Conservation (phyloP, 1,140 invertebrate genomes). For the Eriosoma lanigerum region DNA sequence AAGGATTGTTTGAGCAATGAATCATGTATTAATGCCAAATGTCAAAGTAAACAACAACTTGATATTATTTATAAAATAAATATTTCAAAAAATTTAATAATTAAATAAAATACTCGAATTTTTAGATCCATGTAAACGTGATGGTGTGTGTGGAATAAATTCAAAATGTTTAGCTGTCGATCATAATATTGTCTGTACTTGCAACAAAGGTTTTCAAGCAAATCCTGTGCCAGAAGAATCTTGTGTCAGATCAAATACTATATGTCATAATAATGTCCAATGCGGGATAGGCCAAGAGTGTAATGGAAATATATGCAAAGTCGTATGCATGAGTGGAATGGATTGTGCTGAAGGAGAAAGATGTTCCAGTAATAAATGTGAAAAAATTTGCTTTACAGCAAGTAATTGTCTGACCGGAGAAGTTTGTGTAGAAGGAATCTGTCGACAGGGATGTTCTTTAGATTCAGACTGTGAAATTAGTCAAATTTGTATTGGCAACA, state of each 20-base stretch:
- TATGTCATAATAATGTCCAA: constrained; percentile 34
- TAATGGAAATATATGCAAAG: constrained; percentile 71
- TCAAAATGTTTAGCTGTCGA: constrained; percentile 81
- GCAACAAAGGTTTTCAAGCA: constrained; percentile 69
- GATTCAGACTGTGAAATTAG: constrained; percentile 77
- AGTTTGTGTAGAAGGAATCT: constrained; percentile 80
- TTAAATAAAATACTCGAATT: neutral
- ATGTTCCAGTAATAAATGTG: constrained; percentile 75
- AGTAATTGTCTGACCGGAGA: constrained; percentile 86
- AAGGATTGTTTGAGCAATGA: constrained; percentile 76
- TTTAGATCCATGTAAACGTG: constrained; percentile 76
- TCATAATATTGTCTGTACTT: constrained; percentile 78
- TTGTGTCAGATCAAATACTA: constrained; percentile 57
- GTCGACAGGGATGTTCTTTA: constrained; percentile 77
- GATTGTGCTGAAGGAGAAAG: constrained; percentile 81
- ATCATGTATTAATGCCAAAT: constrained; percentile 74
- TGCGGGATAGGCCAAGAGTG: constrained; percentile 64
- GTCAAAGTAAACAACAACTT: constrained; percentile 63
- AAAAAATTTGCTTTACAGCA: constrained; percentile 84
- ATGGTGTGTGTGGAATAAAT: constrained; percentile 82
- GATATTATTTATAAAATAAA: neutral
- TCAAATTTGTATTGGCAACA: constrained; percentile 76
- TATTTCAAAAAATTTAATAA: neutral
- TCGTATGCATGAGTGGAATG: constrained; percentile 70
- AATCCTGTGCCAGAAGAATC: constrained; percentile 57